These are phyloP conservation scores for Sander lucioperca DNA, from an alignment of 2,113 vertebrate genomes.

Conservation along the genomic window DNA sequence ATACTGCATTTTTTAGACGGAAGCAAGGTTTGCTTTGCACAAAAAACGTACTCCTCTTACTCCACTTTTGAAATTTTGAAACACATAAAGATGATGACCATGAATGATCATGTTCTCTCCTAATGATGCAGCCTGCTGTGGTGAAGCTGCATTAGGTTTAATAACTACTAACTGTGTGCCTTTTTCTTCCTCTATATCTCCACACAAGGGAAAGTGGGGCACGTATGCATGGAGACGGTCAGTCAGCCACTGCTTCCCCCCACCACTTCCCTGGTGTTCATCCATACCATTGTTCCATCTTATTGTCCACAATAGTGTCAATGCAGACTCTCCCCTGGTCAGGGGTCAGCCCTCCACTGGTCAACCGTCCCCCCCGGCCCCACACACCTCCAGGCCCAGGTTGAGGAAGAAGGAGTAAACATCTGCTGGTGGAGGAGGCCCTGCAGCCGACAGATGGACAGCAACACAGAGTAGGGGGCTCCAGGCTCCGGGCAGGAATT, in stretches of 20 bases:
- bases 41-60: too few relatives aligned
- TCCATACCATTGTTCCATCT: constrained; percentile 54
- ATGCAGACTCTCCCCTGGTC: constrained; percentile 32
- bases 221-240: constrained; percentile 45
- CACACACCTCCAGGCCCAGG: constrained; percentile 31
- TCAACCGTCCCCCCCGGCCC: not conserved
- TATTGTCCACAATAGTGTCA: constrained; percentile 54
- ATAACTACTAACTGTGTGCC: not conserved
- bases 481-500: constrained; percentile 62
- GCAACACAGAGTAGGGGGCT: constrained; percentile 43
- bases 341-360: constrained; percentile 35
- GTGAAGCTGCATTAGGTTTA: not conserved
- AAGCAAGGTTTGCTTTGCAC: too few relatives aligned
- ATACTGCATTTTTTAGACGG: not conserved
- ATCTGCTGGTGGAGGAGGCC: constrained; percentile 66
- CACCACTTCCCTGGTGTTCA: constrained; percentile 36
- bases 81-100: not conserved
- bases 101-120: not conserved
- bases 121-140: not conserved
- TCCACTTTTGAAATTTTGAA: too few relatives aligned
- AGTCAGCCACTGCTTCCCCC: constrained; percentile 21
- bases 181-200: too few relatives aligned
- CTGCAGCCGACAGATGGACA: constrained; percentile 75
- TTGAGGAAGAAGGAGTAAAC: constrained; percentile 43
- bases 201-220: constrained; percentile 14